phyloP scores from a whole-genome alignment of 2,113 vertebrate genomes.

The Phocoena phocoena region DNA sequence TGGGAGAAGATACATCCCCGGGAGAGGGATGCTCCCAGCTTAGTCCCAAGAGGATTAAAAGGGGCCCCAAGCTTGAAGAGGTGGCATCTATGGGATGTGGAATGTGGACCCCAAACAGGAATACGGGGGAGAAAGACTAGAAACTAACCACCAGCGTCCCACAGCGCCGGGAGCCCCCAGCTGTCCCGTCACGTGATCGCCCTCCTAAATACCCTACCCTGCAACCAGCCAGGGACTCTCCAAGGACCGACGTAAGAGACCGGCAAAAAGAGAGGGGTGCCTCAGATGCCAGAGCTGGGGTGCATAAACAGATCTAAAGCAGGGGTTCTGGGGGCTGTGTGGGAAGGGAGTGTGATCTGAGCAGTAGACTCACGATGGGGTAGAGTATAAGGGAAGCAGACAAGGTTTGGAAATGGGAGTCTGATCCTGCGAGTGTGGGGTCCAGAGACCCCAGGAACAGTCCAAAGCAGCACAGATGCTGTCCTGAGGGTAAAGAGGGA shows the following conservation, averaged over 20 bases:
- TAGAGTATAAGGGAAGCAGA: rapidly evolving
- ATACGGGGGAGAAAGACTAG: background rate
- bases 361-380: rapidly evolving
- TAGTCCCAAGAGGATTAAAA: background rate
- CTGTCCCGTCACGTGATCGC: too few species aligned
- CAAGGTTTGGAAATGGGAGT: background rate
- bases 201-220: too few species aligned
- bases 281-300: background rate
- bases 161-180: too few species aligned
- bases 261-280: background rate
- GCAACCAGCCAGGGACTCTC: background rate
- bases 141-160: too few species aligned
- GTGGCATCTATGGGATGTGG: background rate
- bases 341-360: rapidly evolving
- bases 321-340: background rate
- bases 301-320: background rate
- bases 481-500: background rate
- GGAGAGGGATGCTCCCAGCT: background rate
- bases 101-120: background rate
- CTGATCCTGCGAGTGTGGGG: background rate
- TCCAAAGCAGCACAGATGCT: background rate
- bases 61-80: background rate
- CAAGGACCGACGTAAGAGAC: background rate
- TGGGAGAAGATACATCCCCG: background rate
- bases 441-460: background rate